phyloP scores from a whole-genome alignment of 1,140 invertebrate species.

The Megathymus violae region DNA sequence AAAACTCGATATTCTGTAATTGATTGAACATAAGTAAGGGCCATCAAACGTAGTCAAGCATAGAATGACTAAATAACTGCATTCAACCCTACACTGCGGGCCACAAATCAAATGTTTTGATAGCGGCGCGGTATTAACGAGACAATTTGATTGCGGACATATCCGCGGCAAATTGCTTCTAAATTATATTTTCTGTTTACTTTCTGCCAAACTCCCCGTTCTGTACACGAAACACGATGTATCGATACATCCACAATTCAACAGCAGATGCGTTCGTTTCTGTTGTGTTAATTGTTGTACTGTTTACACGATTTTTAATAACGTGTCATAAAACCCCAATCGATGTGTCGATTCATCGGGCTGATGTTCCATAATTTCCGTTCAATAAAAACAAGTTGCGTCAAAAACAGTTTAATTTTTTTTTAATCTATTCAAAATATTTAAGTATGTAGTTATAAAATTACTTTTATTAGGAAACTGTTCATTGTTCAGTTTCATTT shows the following conservation, averaged over 20 bases:
- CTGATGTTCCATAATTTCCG: slow-evolving; percentile 3
- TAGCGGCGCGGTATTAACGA: slow-evolving; percentile 81
- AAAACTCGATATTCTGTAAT: slow-evolving; percentile 45
- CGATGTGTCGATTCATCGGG: slow-evolving; percentile 35
- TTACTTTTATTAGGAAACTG: slow-evolving; percentile 15
- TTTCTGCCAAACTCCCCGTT: slow-evolving; percentile 76
- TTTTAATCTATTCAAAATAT: slow-evolving; percentile 26
- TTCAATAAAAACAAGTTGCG: slow-evolving; percentile 16
- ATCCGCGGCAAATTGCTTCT: slow-evolving; percentile 82
- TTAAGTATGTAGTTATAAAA: background rate
- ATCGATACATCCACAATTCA: slow-evolving; percentile 47
- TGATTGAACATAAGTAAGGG: slow-evolving; percentile 69
- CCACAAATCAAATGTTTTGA: slow-evolving; percentile 84
- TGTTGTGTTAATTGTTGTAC: slow-evolving; percentile 68
- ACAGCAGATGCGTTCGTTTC: slow-evolving; percentile 65
- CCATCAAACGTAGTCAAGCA: slow-evolving; percentile 64
- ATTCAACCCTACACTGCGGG: slow-evolving; percentile 68
- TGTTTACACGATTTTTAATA: slow-evolving; percentile 55
- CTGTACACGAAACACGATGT: slow-evolving; percentile 34
- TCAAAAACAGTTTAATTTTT: slow-evolving; percentile 17
- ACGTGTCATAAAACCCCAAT: slow-evolving; percentile 47
- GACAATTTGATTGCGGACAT: slow-evolving; percentile 84
- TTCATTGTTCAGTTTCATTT: too few relatives aligned
- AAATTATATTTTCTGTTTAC: slow-evolving; percentile 84
- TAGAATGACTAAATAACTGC: slow-evolving; percentile 73